These are phyloP conservation scores for Amphiprion ocellaris DNA, from an alignment of 2,113 vertebrate species.

Conservation along the genomic window DNA sequence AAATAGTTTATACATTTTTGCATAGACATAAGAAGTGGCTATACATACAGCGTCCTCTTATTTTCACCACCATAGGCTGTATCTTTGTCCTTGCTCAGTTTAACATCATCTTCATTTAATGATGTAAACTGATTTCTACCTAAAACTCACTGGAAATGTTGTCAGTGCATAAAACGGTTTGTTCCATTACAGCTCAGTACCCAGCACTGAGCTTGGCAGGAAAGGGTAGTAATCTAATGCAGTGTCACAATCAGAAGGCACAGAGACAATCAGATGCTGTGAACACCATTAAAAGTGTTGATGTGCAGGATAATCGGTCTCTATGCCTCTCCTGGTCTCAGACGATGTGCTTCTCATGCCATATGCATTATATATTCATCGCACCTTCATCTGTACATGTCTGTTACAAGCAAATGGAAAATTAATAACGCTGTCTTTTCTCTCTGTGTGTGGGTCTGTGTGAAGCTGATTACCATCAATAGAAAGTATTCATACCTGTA, in stretches of 20 bases:
- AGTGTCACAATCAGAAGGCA: constrained; percentile 23
- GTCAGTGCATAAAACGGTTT: constrained; percentile 12
- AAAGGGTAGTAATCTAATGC: constrained; percentile 22
- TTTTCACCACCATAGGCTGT: neutral
- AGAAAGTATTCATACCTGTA: neutral
- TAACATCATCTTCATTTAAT: neutral
- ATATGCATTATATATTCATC: constrained; percentile 43
- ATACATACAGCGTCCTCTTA: neutral
- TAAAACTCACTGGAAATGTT: neutral
- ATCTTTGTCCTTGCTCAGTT: neutral
- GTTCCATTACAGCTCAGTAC: neutral
- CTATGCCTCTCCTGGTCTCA: neutral
- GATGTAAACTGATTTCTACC: neutral
- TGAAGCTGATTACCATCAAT: constrained; percentile 1
- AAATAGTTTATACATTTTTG: no score
- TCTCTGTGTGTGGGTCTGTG: neutral
- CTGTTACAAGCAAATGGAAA: constrained; percentile 10
- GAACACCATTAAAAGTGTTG: constrained; percentile 24
- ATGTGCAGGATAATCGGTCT: neutral
- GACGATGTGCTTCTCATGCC: constrained; percentile 21
- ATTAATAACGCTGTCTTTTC: constrained; percentile 3
- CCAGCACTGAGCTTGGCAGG: constrained; percentile 13
- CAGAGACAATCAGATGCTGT: constrained; percentile 14
- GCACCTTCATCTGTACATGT: constrained; percentile 33
- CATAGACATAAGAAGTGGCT: neutral